These are phyloP conservation scores for Tinea semifulvella DNA, from an alignment of 2,888 invertebrate species.

Conservation along the genomic window DNA sequence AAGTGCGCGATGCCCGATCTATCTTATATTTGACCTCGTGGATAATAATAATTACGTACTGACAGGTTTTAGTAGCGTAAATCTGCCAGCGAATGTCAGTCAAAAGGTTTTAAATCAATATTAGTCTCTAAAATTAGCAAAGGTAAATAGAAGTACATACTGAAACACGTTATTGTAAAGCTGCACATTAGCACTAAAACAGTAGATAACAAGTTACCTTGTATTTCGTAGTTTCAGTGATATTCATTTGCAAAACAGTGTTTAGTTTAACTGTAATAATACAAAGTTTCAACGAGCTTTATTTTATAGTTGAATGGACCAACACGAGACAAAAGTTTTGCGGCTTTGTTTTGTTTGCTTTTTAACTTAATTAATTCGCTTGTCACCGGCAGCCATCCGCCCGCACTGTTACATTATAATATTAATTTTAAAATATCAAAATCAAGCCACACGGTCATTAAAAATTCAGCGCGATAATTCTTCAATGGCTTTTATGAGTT, in stretches of 20 bases:
- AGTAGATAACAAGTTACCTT: background rate
- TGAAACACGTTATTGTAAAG: too few species aligned
- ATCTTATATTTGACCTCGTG: too few species aligned
- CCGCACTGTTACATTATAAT: slow-evolving; percentile 29
- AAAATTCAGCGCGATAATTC: slow-evolving; percentile 2
- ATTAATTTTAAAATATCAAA: slow-evolving; percentile 29
- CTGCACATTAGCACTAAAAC: too few species aligned
- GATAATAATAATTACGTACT: too few species aligned
- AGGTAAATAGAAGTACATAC: too few species aligned
- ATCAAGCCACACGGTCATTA: slow-evolving; percentile 7
- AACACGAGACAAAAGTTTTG: slow-evolving; percentile 29
- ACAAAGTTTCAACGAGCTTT: slow-evolving; percentile 13
- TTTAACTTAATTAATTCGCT: slow-evolving; percentile 41
- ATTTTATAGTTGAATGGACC: slow-evolving; percentile 11
- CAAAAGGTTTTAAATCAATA: too few species aligned
- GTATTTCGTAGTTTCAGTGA: slow-evolving; percentile 5
- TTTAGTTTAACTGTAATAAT: slow-evolving; percentile 10
- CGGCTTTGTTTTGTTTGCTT: slow-evolving; percentile 33
- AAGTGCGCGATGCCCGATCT: too few species aligned
- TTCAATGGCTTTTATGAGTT: too few species aligned
- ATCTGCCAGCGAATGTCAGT: too few species aligned
- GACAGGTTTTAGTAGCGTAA: too few species aligned
- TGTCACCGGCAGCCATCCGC: slow-evolving; percentile 26
- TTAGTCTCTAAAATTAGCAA: too few species aligned
- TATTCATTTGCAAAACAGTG: slow-evolving; percentile 6